Conservation (phyloP, 1,140 invertebrate species). For the Wiebesia pumilae region DNA sequence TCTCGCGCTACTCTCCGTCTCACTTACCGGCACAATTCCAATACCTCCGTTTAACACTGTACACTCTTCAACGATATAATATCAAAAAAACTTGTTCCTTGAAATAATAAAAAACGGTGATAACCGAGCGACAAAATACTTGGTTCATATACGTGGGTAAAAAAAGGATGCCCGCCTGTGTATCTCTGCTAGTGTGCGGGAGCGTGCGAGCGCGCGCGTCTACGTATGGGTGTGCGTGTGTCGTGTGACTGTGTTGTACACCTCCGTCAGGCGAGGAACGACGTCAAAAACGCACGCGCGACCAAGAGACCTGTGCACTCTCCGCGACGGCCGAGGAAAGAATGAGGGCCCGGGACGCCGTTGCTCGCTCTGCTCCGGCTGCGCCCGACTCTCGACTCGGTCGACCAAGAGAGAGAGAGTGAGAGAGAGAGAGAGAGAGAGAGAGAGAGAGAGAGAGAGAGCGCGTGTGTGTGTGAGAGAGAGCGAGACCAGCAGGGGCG, state of each 20-base stretch:
- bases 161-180: not conserved
- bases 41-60: not conserved
- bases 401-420: not conserved
- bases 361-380: conserved; percentile 19
- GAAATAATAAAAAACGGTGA: not conserved
- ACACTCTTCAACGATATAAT: not conserved
- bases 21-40: conserved; percentile 14
- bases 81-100: not conserved
- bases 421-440: not conserved
- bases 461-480: not conserved
- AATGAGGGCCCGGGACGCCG: conserved; percentile 52
- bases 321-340: conserved; percentile 47
- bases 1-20: not conserved
- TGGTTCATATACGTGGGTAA: not conserved
- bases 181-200: not conserved
- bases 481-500: conserved; percentile 18
- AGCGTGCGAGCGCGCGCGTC: not conserved
- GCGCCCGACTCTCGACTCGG: conserved; percentile 18
- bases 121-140: not conserved
- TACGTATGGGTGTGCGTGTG: not conserved
- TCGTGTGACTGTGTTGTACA: not conserved
- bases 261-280: conserved; percentile 12
- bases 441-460: conserved; percentile 1
- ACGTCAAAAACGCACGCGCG: not conserved
- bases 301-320: conserved; percentile 40